phyloP scores from a whole-genome alignment of 2,888 invertebrate species.

The Eupithecia vulgata region DNA sequence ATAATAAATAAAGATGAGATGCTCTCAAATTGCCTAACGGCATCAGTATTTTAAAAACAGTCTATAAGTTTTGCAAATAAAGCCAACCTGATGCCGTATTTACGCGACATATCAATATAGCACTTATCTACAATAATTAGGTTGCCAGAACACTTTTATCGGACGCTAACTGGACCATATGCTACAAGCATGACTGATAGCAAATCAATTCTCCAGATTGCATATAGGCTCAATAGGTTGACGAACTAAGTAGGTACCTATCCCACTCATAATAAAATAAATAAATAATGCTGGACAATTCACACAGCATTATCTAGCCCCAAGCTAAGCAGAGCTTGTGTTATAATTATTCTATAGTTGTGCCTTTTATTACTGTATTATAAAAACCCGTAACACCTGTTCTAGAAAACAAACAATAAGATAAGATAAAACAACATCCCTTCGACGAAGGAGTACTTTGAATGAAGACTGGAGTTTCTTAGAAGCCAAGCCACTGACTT shows the following conservation, averaged over 20 bases:
- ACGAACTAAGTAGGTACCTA: not conserved
- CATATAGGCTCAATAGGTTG: not conserved
- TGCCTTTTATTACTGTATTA: not conserved
- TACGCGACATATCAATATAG: not conserved
- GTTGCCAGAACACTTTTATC: slow-evolving; percentile 46
- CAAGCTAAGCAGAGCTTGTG: too few relatives aligned
- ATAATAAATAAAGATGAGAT: slow-evolving; percentile 2
- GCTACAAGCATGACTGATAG: slow-evolving; percentile 30
- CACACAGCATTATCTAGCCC: too few relatives aligned
- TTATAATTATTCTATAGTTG: not conserved
- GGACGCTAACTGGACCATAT: slow-evolving; percentile 46
- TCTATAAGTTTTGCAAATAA: not conserved
- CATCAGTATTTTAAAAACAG: not conserved
- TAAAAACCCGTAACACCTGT: slow-evolving; percentile 30
- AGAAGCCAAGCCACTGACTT: not conserved
- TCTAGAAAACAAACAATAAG: slow-evolving; percentile 35
- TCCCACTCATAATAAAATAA: too few relatives aligned
- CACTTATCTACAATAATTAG: slow-evolving; percentile 28
- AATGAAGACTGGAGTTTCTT: slow-evolving; percentile 1
- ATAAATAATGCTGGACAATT: too few relatives aligned
- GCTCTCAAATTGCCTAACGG: not conserved
- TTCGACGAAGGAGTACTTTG: slow-evolving; percentile 12
- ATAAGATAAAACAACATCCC: slow-evolving; percentile 33
- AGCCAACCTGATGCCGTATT: not conserved
- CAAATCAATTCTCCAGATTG: slow-evolving; percentile 40